These are phyloP conservation scores for Colinus virginianus DNA, from an alignment of 2,113 vertebrate species.

Conservation along the genomic window DNA sequence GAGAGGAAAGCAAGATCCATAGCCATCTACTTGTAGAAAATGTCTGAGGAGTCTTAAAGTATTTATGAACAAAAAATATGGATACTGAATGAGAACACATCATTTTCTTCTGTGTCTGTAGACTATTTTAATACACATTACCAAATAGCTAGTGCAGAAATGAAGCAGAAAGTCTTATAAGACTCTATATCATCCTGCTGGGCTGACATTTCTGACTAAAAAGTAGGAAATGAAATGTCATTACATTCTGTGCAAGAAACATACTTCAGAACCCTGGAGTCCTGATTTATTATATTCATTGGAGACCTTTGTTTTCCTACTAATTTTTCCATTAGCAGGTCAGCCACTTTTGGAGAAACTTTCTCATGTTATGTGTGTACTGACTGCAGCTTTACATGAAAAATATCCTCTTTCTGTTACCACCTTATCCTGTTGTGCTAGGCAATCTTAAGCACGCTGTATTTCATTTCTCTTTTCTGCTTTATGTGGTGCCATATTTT, in stretches of 20 bases:
- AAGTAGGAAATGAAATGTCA: conserved; percentile 50
- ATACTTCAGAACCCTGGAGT: neutral
- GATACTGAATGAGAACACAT: neutral
- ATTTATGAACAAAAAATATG: neutral
- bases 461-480: neutral
- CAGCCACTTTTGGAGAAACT: conserved; percentile 15
- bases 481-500: neutral
- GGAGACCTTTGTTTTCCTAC: conserved; percentile 25
- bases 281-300: conserved; percentile 47
- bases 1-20: neutral
- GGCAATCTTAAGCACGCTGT: neutral
- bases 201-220: conserved; percentile 10
- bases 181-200: neutral
- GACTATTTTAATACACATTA: neutral
- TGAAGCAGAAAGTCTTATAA: neutral
- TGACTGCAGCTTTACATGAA: neutral
- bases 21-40: neutral
- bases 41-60: neutral
- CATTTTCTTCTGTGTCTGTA: neutral
- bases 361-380: neutral
- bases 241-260: neutral
- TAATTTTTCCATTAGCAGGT: conserved; percentile 58
- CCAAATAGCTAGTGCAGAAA: conserved; percentile 1
- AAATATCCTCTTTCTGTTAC: conserved; percentile 32
- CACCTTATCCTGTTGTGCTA: neutral